phyloP scores from a whole-genome alignment of 2,888 invertebrate species.

The Lomographa bimaculata region DNA sequence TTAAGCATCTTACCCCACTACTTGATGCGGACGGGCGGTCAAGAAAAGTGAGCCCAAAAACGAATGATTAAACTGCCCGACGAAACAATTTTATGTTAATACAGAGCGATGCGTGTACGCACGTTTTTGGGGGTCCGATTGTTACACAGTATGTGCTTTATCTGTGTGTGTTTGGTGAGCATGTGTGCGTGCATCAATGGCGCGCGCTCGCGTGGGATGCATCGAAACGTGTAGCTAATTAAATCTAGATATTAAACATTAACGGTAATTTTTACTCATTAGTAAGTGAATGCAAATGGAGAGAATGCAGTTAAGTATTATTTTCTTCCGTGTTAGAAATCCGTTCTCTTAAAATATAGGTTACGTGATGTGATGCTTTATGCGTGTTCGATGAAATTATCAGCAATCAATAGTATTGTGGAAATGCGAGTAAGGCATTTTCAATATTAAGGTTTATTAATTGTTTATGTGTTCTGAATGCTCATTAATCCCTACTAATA shows the following conservation, averaged over 20 bases:
- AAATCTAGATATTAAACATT: too few relatives aligned
- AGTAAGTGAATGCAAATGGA: too few relatives aligned
- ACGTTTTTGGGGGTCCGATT: slow-evolving; percentile 61
- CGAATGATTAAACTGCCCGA: slow-evolving; percentile 68
- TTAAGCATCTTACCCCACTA: slow-evolving; percentile 79
- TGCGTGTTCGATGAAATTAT: neutral
- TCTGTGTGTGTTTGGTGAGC: slow-evolving; percentile 31
- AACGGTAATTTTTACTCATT: too few relatives aligned
- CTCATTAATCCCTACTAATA: too few relatives aligned
- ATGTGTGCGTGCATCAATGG: slow-evolving; percentile 43
- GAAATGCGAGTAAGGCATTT: too few relatives aligned
- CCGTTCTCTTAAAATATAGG: neutral
- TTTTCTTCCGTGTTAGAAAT: neutral
- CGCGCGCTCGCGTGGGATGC: slow-evolving; percentile 40
- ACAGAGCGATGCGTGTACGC: slow-evolving; percentile 60
- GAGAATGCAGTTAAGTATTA: too few relatives aligned
- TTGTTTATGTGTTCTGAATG: too few relatives aligned
- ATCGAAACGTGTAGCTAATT: too few relatives aligned
- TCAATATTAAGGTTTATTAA: too few relatives aligned
- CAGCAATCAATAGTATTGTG: too few relatives aligned
- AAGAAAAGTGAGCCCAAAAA: slow-evolving; percentile 76
- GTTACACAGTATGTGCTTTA: slow-evolving; percentile 39
- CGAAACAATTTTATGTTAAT: slow-evolving; percentile 70
- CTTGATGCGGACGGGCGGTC: slow-evolving; percentile 45
- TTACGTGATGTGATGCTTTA: neutral